Base-by-base conservation (phyloP, 2,888 invertebrate species). In the Caenorhabditis sp. region DNA sequence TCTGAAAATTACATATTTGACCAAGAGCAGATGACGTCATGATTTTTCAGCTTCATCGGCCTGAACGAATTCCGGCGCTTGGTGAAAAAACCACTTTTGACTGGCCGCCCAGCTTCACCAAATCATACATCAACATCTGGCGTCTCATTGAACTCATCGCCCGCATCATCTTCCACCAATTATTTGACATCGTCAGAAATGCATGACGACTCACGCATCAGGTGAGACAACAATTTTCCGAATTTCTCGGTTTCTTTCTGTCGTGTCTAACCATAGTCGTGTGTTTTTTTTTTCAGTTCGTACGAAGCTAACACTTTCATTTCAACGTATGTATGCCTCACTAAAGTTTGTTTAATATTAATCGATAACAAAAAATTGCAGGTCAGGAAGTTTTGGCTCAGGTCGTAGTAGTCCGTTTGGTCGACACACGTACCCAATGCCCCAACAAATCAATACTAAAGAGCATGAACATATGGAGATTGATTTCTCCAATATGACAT, bases 61-160 rank as follows among this genome's bases (percentile, higher is more conserved):
- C 58, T 74, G 24, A 66, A 57, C 31, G 73, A 74, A 14, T 69
- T 74, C 59, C 69, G 69, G 3, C 58, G 63, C 0, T 62, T 74
- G 10, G 69, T 69, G 2, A 63, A 64, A 49, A 74, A 73, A 58
- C 72, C 64, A 31, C 60, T 66, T n/a, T 24, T 26, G 1, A 3
- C 23, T 2, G 58, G 58, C 51, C 62, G 73, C n/a, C 64, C 69
- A 2, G 50, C 69, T 14, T 74, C 73, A 17, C 73, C 73, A 50
- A 65, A 69, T 24, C 53, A 65, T n/a, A 51, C 65, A 19, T 63
- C 68, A 5, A 60, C 67, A 51, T 75, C 77, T 21, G 71, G 74
- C 23, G 60, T 65, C 12, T 75, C 79, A 1, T 24, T 77, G 31
- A 72, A 68, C 19, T 75, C 77, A 1, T 77, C 78, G 0, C 74